Percentiles rank a stretch among this genome's conserved stretches.
These are phyloP conservation scores for Phoxinus dragarum DNA, from an alignment of 2,797 vertebrate species.

Conservation along the genomic window DNA sequence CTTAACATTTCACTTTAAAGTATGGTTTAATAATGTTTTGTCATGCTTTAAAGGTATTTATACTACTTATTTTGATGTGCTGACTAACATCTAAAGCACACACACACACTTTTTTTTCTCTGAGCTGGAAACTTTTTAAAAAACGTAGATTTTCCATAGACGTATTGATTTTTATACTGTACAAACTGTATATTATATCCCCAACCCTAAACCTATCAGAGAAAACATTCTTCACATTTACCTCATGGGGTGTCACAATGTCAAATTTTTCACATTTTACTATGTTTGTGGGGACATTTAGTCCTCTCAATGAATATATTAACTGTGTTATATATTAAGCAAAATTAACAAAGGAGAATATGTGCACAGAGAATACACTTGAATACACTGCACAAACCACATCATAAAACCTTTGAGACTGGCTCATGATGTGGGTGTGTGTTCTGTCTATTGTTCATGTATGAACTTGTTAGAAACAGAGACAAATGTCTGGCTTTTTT, in stretches of 20 bases:
- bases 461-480: conserved; percentile 3
- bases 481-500: background rate
- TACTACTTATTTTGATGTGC: background rate
- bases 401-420: conserved; percentile 1
- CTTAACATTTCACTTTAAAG: background rate
- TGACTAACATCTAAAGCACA: background rate
- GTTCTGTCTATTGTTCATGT: conserved; percentile 19
- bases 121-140: too few relatives aligned
- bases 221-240: too few relatives aligned
- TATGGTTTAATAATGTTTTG: background rate
- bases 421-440: conserved; percentile 7
- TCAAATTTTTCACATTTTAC: too few relatives aligned
- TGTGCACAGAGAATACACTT: background rate
- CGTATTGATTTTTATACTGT: too few relatives aligned
- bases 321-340: too few relatives aligned
- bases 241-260: too few relatives aligned
- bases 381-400: background rate
- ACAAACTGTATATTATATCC: too few relatives aligned
- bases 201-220: too few relatives aligned
- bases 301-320: too few relatives aligned
- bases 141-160: too few relatives aligned
- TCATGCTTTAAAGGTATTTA: background rate
- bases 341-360: background rate
- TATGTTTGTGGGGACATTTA: too few relatives aligned
- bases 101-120: too few relatives aligned